Percentiles rank a stretch among this genome's conserved stretches.
These are phyloP conservation scores for Platygyra sinensis DNA, from an alignment of 64 coral and sea anemone species.

Conservation along the genomic window DNA sequence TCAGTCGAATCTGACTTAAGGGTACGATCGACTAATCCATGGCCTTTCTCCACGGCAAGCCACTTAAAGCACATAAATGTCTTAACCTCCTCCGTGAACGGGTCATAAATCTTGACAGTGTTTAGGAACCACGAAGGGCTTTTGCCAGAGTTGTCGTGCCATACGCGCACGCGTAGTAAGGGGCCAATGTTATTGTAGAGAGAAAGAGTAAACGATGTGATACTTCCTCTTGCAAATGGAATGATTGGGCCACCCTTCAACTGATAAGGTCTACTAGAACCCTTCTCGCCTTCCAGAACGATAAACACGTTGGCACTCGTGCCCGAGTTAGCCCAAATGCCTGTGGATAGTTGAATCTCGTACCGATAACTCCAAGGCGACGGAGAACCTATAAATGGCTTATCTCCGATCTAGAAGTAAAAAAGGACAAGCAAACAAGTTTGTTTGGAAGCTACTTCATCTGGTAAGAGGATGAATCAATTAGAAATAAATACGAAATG, in stretches of 20 bases:
- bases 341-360: conserved; percentile 44
- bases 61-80: conserved; percentile 37
- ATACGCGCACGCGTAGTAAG: conserved; percentile 45
- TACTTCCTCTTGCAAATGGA: conserved; percentile 57
- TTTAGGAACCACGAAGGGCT: conserved; percentile 60
- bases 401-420: conserved; percentile 34
- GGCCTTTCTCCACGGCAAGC: conserved; percentile 57
- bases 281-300: conserved; percentile 13
- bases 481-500: too few relatives aligned
- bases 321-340: conserved; percentile 57
- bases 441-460: too few relatives aligned
- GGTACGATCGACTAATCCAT: conserved; percentile 42
- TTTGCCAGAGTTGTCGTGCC: conserved; percentile 59
- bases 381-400: conserved; percentile 33
- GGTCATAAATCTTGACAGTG: conserved; percentile 14
- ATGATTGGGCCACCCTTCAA: conserved; percentile 14
- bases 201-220: conserved; percentile 32
- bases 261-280: conserved; percentile 15
- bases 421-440: not conserved
- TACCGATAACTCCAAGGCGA: conserved; percentile 32
- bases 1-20: not conserved
- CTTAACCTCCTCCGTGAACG: not conserved
- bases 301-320: conserved; percentile 56
- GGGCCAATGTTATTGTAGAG: conserved; percentile 24
- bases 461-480: not conserved